Evolutionary conservation across 2,888 invertebrate species (phyloP).

Genomic region (Drosophila robusta): DNA sequence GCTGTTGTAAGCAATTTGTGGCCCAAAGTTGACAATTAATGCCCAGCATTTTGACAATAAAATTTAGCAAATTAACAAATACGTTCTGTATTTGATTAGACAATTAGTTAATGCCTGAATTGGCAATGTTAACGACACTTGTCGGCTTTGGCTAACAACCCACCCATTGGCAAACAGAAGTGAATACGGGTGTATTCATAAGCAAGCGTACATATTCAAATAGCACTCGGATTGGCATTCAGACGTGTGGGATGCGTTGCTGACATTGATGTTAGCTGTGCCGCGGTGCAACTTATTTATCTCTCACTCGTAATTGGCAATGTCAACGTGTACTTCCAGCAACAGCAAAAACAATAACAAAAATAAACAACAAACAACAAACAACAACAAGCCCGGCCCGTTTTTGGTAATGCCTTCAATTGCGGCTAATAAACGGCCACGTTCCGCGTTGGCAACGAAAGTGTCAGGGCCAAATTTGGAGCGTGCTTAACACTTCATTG

Average conservation of each 20-base stretch:
- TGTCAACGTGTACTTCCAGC: constrained; percentile 58
- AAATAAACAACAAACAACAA: constrained; percentile 17
- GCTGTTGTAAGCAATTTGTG: constrained; percentile 26
- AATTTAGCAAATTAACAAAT: constrained; percentile 43
- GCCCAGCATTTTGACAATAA: constrained; percentile 23
- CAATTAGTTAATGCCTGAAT: constrained; percentile 66
- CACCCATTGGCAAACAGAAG: constrained; percentile 63
- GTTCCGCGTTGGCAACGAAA: constrained; percentile 43
- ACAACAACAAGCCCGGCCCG: constrained; percentile 13
- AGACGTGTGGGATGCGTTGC: constrained; percentile 58
- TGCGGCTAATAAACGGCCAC: constrained; percentile 55
- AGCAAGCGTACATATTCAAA: constrained; percentile 21
- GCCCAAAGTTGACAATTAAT: constrained; percentile 23
- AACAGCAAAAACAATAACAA: constrained; percentile 19
- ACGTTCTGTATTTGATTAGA: constrained; percentile 60
- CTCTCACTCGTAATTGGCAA: constrained; percentile 63
- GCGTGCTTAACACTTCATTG: constrained; percentile 45
- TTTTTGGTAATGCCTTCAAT: constrained; percentile 67
- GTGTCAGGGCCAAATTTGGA: constrained; percentile 59
- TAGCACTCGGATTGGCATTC: constrained; percentile 32
- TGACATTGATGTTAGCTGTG: constrained; percentile 67
- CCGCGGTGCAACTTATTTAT: constrained; percentile 44
- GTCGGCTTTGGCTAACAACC: constrained; percentile 33
- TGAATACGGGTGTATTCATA: constrained; percentile 27
- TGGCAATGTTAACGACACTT: constrained; percentile 51